phyloP scores from a whole-genome alignment of 2,113 vertebrate species.

The Oostethus manadensis region DNA sequence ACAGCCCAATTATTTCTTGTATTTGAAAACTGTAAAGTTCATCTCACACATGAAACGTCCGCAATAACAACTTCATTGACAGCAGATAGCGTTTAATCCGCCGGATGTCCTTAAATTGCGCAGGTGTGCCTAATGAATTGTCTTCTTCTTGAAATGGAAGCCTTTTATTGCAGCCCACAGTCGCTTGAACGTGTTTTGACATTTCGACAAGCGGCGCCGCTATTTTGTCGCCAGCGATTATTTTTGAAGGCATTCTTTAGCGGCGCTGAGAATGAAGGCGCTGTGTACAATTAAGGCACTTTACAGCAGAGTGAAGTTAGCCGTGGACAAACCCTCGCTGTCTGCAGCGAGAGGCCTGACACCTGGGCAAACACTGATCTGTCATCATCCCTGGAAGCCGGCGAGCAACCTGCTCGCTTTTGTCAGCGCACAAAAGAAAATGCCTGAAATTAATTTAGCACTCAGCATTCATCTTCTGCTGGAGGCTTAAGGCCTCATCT shows the following conservation, averaged over 20 bases:
- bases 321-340: constrained; percentile 67
- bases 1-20: constrained; percentile 45
- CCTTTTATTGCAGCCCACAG: constrained; percentile 33
- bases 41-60: not conserved
- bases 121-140: constrained; percentile 11
- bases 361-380: constrained; percentile 84
- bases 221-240: constrained; percentile 52
- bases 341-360: constrained; percentile 73
- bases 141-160: constrained; percentile 46
- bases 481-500: constrained; percentile 66
- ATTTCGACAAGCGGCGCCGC: constrained; percentile 30
- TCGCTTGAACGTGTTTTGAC: constrained; percentile 55
- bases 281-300: constrained; percentile 64
- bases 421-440: constrained; percentile 75
- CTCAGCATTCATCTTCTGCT: constrained; percentile 71
- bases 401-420: constrained; percentile 72
- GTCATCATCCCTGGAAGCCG: constrained; percentile 79
- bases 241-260: constrained; percentile 65
- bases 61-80: constrained; percentile 8
- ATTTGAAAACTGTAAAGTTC: not conserved
- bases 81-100: not conserved
- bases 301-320: constrained; percentile 60
- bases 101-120: constrained; percentile 1
- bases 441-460: constrained; percentile 78
- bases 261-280: constrained; percentile 53